Conservation (phyloP, 2,113 vertebrate species). For the Helogale parvula region DNA sequence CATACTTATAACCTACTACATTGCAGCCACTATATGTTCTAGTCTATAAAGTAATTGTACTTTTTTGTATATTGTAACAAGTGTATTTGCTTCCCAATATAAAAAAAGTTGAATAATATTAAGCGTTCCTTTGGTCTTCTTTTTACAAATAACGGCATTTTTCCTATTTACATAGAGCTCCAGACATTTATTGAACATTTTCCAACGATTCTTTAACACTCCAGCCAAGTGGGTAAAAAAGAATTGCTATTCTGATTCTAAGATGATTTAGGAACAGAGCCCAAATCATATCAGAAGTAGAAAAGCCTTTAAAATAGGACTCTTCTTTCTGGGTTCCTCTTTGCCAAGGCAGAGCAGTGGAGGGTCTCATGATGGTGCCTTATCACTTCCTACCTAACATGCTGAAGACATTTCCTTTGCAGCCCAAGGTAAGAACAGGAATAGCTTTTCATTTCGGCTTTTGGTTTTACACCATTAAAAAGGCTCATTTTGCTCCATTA, state of each 20-base stretch:
- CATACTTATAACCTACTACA: slow-evolving; percentile 4
- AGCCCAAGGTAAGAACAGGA: slow-evolving; percentile 56
- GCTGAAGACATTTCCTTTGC: slow-evolving; percentile 49
- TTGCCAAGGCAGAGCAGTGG: not conserved
- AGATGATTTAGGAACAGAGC: slow-evolving; percentile 68
- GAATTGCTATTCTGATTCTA: slow-evolving; percentile 67
- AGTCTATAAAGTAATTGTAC: not conserved
- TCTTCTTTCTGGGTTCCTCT: not conserved
- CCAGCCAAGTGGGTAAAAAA: slow-evolving; percentile 70
- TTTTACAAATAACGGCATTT: slow-evolving; percentile 61
- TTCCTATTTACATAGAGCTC: slow-evolving; percentile 65
- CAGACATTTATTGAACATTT: slow-evolving; percentile 67
- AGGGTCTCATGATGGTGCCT: not conserved
- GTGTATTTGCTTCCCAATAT: slow-evolving; percentile 38
- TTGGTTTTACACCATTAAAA: slow-evolving; percentile 53
- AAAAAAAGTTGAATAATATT: slow-evolving; percentile 46
- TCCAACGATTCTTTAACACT: slow-evolving; percentile 63
- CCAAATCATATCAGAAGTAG: slow-evolving; percentile 22
- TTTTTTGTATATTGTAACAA: slow-evolving; percentile 31
- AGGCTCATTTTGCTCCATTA: slow-evolving; percentile 70
- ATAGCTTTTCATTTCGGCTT: slow-evolving; percentile 66
- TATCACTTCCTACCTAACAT: not conserved
- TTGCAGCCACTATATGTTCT: not conserved
- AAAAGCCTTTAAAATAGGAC: slow-evolving; percentile 72
- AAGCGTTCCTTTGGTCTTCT: slow-evolving; percentile 62